Evolutionary conservation across 2,797 vertebrate genomes (phyloP), one percentile per base, ranked within the genome.

Genomic region (Sylvilagus floridanus): DNA sequence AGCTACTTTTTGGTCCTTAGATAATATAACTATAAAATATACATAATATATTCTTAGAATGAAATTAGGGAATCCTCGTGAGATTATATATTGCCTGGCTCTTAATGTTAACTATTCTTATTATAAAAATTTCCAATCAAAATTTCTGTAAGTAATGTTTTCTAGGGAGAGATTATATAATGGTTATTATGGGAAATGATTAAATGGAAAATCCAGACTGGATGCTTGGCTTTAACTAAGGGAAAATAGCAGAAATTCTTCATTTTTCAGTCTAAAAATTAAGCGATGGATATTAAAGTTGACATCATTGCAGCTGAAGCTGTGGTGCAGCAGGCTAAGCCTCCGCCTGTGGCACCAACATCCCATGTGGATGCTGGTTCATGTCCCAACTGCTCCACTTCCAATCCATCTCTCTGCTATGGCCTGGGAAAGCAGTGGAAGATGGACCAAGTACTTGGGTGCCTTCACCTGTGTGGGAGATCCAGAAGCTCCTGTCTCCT

Each of bases 261-360:
- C 22, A 50, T 37, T 93, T 87, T 52, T 76, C 12, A 73, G 62
- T 82, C n/a, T 85, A 72, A 81, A 93, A 90, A 75, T 32, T 11
- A 68, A 90, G 32, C 21, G 81, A 7, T 30, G 3, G 10, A 12
- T 86, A 78, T 32, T 68, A 63, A 87, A 47, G 1, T 71, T 78
- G 24, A 72, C 11, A 54, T 68, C 3, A 32, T 69, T 84, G 3
- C 4, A 42, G 42, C 42, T 42, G 42, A 1, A 42, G 42, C 8
- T 42, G 42, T 42, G 42, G 42, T 9, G 42, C 9, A 42, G 42
- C 7, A 42, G 42, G 42, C 42, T 42, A 42, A 9, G 42, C 42
- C 42, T 9, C 42, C 42, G 7, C 42, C 42, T 42, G 42, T 42
- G 42, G 42, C 7, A 7, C 42, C 42, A 42, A 7, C 42, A 42